Evolutionary conservation across 2,797 vertebrate species (phyloP).

Genomic region (Ficedula albicollis): DNA sequence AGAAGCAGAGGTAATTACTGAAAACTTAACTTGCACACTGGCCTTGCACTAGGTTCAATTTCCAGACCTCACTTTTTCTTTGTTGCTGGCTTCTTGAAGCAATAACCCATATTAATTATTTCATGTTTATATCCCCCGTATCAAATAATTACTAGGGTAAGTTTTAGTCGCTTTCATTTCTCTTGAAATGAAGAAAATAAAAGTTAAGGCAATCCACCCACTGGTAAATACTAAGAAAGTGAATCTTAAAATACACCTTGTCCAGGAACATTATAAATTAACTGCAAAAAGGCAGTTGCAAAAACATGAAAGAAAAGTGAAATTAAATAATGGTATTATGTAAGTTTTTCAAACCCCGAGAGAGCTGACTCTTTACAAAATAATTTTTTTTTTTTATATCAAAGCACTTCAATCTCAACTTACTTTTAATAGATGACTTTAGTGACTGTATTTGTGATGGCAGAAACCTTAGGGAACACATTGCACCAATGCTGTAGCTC

Average conservation of each 20-base stretch:
- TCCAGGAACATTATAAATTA: not conserved
- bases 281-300: not conserved
- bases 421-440: constrained; percentile 51
- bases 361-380: not conserved
- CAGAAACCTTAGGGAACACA: constrained; percentile 53
- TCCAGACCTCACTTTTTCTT: not conserved
- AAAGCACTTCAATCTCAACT: constrained; percentile 26
- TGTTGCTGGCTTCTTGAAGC: not conserved
- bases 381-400: not conserved
- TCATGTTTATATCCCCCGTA: not conserved
- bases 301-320: not conserved
- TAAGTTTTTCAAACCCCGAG: not conserved
- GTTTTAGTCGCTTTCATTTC: not conserved
- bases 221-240: not conserved
- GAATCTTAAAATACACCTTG: not conserved
- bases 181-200: not conserved
- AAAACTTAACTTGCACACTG: not conserved
- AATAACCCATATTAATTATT: not conserved
- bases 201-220: not conserved
- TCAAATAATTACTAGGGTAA: not conserved
- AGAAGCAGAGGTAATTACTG: not conserved
- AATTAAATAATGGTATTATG: not conserved
- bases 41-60: not conserved
- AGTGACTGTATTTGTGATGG: constrained; percentile 39
- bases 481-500: constrained; percentile 34